Evolutionary conservation across 2,888 invertebrate genomes (phyloP).

Genomic region (Phlogophora meticulosa): DNA sequence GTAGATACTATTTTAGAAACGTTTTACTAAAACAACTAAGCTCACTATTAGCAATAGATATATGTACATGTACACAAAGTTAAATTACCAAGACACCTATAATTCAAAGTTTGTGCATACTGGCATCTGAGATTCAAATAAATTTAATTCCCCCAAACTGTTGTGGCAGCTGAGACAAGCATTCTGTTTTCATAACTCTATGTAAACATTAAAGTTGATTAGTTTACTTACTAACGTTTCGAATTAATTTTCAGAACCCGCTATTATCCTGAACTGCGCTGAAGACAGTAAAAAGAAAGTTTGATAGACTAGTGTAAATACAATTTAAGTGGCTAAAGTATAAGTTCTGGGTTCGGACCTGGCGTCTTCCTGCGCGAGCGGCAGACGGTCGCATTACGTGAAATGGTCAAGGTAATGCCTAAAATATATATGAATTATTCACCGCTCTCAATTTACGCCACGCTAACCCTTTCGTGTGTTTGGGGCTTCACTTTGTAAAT

Average conservation of each 20-base stretch:
- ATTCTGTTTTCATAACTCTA: conserved; percentile 58
- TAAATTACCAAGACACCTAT: conserved; percentile 33
- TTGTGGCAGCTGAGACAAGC: conserved; percentile 61
- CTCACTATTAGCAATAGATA: conserved; percentile 16
- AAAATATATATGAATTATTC: conserved; percentile 85
- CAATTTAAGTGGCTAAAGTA: conserved; percentile 80
- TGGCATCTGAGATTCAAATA: conserved; percentile 57
- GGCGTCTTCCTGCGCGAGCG: conserved; percentile 76
- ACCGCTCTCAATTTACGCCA: conserved; percentile 83
- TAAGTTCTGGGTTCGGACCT: conserved; percentile 77
- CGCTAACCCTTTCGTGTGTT: conserved; percentile 88
- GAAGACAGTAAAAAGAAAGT: conserved; percentile 83
- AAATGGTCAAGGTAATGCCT: conserved; percentile 90
- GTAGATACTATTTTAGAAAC: conserved; percentile 1
- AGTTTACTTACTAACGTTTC: conserved; percentile 71
- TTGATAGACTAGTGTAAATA: conserved; percentile 77
- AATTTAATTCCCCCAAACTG: conserved; percentile 46
- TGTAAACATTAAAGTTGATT: conserved; percentile 65
- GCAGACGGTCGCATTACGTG: conserved; percentile 85
- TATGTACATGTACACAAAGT: conserved; percentile 42
- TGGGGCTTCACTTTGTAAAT: conserved; percentile 88
- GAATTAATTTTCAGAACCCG: conserved; percentile 88
- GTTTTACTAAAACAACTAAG: conserved; percentile 16
- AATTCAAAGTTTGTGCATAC: conserved; percentile 50
- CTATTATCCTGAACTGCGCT: conserved; percentile 86